Evolutionary conservation across 2,888 invertebrate species (phyloP).

Genomic region (Cyrtodaria siliqua): DNA sequence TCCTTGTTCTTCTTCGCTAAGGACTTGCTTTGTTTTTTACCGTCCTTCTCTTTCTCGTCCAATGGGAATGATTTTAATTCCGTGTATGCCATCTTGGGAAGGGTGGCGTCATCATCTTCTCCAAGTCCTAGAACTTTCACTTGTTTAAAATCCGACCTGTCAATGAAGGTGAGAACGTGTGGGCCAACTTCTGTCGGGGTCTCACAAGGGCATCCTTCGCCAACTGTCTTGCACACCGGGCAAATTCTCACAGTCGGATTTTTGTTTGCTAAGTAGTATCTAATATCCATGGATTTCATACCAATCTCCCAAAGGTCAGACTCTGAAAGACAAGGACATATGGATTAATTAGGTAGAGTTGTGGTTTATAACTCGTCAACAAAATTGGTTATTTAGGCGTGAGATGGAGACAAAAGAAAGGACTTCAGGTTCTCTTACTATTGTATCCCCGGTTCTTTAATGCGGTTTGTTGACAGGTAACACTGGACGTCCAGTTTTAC

Average conservation of each 20-base stretch:
- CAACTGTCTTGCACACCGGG: conserved; percentile 41
- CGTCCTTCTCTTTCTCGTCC: conserved; percentile 13
- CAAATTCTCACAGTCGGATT: conserved; percentile 37
- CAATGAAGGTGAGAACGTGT: conserved; percentile 19
- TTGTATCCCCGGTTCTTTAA: no score
- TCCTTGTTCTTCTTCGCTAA: conserved; percentile 19
- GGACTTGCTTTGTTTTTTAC: conserved; percentile 18
- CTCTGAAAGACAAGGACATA: conserved; percentile 25
- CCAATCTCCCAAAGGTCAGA: conserved; percentile 36
- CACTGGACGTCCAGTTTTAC: no score
- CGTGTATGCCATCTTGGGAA: conserved; percentile 25
- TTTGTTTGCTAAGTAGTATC: conserved; percentile 33
- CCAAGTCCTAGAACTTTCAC: conserved; percentile 21
- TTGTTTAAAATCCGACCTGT: conserved; percentile 10
- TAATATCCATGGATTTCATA: conserved; percentile 40
- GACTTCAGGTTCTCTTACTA: no score
- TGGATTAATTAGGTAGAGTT: no score
- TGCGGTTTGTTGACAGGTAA: no score
- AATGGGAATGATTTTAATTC: conserved; percentile 16
- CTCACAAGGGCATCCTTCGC: conserved; percentile 27
- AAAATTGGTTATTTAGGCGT: no score
- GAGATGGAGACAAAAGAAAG: no score
- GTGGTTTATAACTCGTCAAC: no score
- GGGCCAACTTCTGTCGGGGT: conserved; percentile 6
- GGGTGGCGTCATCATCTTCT: conserved; percentile 11